Evolutionary conservation across 1,140 invertebrate species (phyloP).

Genomic region (Danaus plexippus): DNA sequence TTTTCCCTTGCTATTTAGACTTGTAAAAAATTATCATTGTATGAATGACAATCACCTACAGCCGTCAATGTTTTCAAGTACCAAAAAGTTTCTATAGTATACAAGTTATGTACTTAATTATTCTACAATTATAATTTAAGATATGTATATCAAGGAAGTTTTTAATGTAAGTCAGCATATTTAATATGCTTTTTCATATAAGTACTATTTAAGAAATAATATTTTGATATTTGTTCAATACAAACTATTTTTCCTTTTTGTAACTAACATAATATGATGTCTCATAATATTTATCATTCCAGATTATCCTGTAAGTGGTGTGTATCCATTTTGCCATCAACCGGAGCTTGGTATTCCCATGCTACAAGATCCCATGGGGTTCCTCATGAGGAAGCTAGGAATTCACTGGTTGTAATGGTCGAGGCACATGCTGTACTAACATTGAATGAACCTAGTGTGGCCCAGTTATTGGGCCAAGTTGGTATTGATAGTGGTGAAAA

Average conservation of each 20-base stretch:
- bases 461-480: slow-evolving; percentile 52
- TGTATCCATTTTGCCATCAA: slow-evolving; percentile 69
- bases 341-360: slow-evolving; percentile 75
- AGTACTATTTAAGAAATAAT: not conserved
- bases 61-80: too few relatives aligned
- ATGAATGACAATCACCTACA: too few relatives aligned
- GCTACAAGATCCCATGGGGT: slow-evolving; percentile 73
- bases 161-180: not conserved
- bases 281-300: slow-evolving; percentile 22
- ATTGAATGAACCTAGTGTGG: slow-evolving; percentile 55
- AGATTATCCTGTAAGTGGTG: slow-evolving; percentile 76
- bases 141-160: too few relatives aligned
- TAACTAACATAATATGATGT: too few relatives aligned
- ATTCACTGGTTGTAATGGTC: slow-evolving; percentile 75
- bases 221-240: not conserved
- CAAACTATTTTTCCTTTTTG: too few relatives aligned
- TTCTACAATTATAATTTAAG: too few relatives aligned
- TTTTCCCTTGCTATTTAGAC: too few relatives aligned
- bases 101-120: too few relatives aligned
- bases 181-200: not conserved
- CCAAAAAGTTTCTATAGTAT: too few relatives aligned
- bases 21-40: too few relatives aligned
- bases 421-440: slow-evolving; percentile 77
- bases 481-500: slow-evolving; percentile 49
- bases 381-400: slow-evolving; percentile 72